Base-by-base conservation (phyloP, 1,140 invertebrate species). In the Glossosoma conforme region DNA sequence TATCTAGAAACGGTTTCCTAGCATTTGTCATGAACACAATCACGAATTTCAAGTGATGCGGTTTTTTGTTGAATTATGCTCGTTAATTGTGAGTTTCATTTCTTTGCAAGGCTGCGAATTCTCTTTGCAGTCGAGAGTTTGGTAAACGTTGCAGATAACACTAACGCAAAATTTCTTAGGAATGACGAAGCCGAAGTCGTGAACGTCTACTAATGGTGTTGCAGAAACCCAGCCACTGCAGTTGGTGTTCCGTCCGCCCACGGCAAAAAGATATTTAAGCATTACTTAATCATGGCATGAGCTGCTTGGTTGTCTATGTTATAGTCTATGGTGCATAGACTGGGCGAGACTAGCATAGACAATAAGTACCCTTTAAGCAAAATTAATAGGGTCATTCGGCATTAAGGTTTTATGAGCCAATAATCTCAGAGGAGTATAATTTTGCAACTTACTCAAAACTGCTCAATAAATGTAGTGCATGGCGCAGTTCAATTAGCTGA, bases 171-270 rank as follows among this genome's bases (percentile, higher is more conserved):
- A 50, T 35, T 38, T 35, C 38, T 35, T 13, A 14, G 20, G 41
- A 51, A 44, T 51, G 48, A 51, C 48, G 41, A 51, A 51, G 20
- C 41, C 13, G 25, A 32, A 51, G 41, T 51, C 48, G 48, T 51
- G 48, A 51, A 51, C 37, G 40, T 44, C 48, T 38, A 11, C 15
- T 51, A 44, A 51, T 51, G 37, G 18, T 24, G 32, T 51, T 51
- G 48, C 48, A 44, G 38, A 51, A 47, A 33, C 38, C 35, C 33
- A 30, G 48, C 41, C 28, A 28, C 48, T 44, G 48, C 22, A 37
- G 37, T 41, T 30, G 9, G 11, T 33, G 22, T 10, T 50, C 14
- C 14, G 21, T n/a, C 35, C 22, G 22, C 36, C 21, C 36, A 18
- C 46, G 24, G 13, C 36, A 6, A 28, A 28, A 28, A n/a, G n/a